Base-by-base conservation (phyloP, 2,888 invertebrate species). In the Hypolimnas misippus region DNA sequence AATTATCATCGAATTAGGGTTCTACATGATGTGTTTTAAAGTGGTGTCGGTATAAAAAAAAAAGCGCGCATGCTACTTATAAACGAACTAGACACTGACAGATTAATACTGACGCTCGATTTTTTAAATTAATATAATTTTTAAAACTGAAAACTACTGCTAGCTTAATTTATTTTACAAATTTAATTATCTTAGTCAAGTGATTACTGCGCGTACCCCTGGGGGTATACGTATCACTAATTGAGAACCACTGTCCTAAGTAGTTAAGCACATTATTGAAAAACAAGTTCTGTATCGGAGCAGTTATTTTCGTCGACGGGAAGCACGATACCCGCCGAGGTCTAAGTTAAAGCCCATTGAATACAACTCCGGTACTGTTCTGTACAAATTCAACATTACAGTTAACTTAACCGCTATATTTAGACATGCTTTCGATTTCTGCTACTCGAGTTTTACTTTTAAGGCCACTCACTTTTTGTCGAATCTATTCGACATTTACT, bases 381-480 rank as follows among this genome's bases (percentile, higher is more conserved):
- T 14, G 58, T 60, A 53, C 55, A 63, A 61, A 63, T 54, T 21
- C 53, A 38, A 46, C 59, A 59, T 42, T 42, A 62, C 64, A 50
- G 54, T 40, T 57, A 62, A 64, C 51, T 50, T 66, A 42, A 62
- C 57, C 55, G 52, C 65, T 71, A 69, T 70, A 71, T 69, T 71
- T 71, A 73, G 70, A 57, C 57, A 67, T 62, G 66, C 72, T 73
- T 73, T 73, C 72, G 70, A 68, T 73, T 72, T 70, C 73, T 63
- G 57, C 57, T 59, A 58, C 53, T 38, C 14, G 33, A 44, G 60
- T 60, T 68, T 66, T 61, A 63, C 61, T 57, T 60, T 66, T 64
- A 62, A 62, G 62, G 52, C 55, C 63, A 57, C 53, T 61, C 67
- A 57, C 62, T 69, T 63, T 69, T 69, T 62, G 51, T 66, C 33